Conservation (phyloP, 2,888 invertebrate genomes). For the Parthenolecanium corni region DNA sequence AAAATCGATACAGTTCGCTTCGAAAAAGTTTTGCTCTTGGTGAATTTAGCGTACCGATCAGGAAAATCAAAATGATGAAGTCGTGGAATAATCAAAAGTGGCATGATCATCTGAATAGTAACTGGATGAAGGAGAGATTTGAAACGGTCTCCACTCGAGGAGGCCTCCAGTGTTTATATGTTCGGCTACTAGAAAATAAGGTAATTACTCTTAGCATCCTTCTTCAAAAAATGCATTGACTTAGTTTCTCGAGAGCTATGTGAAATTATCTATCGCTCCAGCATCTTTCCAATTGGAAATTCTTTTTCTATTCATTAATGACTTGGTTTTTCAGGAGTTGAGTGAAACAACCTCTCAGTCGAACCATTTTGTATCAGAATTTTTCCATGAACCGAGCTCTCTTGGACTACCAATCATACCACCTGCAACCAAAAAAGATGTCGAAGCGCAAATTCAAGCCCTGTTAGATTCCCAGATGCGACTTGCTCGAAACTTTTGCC, state of each 20-base stretch:
- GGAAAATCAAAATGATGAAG: constrained; percentile 30
- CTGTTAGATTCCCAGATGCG: constrained; percentile 45
- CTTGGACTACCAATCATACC: constrained; percentile 7
- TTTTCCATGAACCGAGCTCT: constrained; percentile 17
- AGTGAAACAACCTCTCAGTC: constrained; percentile 11
- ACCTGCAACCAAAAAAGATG: constrained; percentile 37
- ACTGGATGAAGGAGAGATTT: constrained; percentile 48
- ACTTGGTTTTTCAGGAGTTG: constrained; percentile 2
- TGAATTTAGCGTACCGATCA: constrained; percentile 36
- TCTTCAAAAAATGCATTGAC: no score
- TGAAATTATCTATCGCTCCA: no score
- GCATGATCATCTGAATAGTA: constrained; percentile 47
- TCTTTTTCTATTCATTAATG: not conserved
- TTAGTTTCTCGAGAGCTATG: no score
- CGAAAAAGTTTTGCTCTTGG: constrained; percentile 39
- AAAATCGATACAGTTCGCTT: not conserved
- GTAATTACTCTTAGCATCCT: constrained; percentile 36
- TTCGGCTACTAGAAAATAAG: constrained; percentile 45
- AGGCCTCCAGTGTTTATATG: constrained; percentile 44
- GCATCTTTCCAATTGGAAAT: not conserved
- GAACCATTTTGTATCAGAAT: constrained; percentile 13
- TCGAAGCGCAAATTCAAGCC: constrained; percentile 44
- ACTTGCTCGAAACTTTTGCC: constrained; percentile 45
- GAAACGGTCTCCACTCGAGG: constrained; percentile 43
- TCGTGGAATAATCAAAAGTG: constrained; percentile 39